Base-by-base conservation (phyloP, 2,888 invertebrate species). In the Cybosia mesomella region DNA sequence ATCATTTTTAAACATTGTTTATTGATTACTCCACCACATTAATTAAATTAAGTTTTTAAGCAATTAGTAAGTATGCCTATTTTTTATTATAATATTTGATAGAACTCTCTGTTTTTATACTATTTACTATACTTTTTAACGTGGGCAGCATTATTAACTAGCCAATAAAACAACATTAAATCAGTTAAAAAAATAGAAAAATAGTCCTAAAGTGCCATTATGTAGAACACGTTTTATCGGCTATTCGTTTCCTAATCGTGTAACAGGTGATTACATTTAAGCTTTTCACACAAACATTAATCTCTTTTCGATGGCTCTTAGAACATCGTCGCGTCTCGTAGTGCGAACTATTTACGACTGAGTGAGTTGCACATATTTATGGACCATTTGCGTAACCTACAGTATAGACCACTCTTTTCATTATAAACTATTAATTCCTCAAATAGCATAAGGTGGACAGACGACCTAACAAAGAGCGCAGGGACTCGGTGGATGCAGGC, bases 201-300 rank as follows among this genome's bases (percentile, higher is more conserved):
- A 18, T 43, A n/a, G n/a, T n/a, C 8, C 1, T 49, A 49, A 49
- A 49, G n/a, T n/a, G 18, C 49, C 49, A 49, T 49, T 49, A 49
- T 43, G 43, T 18, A 49, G n/a, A 4, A 34, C 8, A 34, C n/a
- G 49, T 7, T 49, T 73, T 75, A 65, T n/a, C 3, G 28, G 32
- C 66, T 2, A 57, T 62, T 65, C 80, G 71, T 71, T 80, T 80
- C 80, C 80, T 73, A 61, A 70, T 80, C 71, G n/a, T 39, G 0
- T 74, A 70, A 59, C 80, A 80, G 73, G 49, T 75, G 68, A 75
- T 78, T 57, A 75, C 62, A 63, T 72, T 80, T 55, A 80, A 70
- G 63, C 59, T 75, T 71, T 75, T 75, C 73, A 80, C 80, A 64
- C 76, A 66, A 36, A 66, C 70, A 69, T 74, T 61, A 72, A 49